A percentile compares a stretch with the other conserved stretches of the same genome.
These are phyloP conservation scores for Strigops habroptila DNA, from an alignment of 2,113 vertebrate species.

Conservation along the genomic window DNA sequence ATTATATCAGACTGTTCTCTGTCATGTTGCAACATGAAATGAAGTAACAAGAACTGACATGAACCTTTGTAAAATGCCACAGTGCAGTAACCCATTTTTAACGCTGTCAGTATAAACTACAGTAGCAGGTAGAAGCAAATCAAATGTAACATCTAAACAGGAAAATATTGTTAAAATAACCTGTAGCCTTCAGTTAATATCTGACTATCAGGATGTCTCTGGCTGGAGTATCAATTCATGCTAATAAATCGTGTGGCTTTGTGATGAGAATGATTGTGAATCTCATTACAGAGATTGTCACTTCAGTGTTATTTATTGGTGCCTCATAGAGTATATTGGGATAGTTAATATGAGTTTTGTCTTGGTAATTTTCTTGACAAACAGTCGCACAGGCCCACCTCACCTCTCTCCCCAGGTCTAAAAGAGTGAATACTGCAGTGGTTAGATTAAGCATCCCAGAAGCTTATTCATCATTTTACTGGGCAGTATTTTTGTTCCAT, in stretches of 20 bases:
- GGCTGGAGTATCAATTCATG: not conserved
- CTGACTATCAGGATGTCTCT: not conserved
- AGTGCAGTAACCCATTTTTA: slow-evolving; percentile 59
- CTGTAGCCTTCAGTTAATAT: slow-evolving; percentile 5
- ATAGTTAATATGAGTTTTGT: not conserved
- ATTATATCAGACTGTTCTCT: slow-evolving; percentile 35
- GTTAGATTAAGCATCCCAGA: not conserved
- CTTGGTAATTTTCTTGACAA: not conserved
- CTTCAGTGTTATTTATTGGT: not conserved
- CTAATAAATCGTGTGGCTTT: not conserved
- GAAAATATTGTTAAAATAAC: slow-evolving; percentile 59
- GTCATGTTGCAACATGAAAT: not conserved
- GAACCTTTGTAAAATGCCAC: slow-evolving; percentile 64
- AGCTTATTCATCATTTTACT: not conserved
- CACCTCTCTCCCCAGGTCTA: not conserved
- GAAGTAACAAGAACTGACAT: slow-evolving; percentile 58
- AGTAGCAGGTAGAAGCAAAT: slow-evolving; percentile 55
- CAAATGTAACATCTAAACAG: slow-evolving; percentile 27
- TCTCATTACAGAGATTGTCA: not conserved
- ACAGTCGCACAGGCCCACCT: not conserved
- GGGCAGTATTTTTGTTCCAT: not conserved
- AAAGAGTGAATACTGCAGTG: not conserved
- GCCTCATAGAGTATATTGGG: not conserved
- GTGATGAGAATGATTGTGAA: not conserved
- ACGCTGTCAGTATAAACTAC: slow-evolving; percentile 40